Percentiles rank a stretch among this genome's conserved stretches.
phyloP scores from a whole-genome alignment of 2,888 invertebrate genomes.

The Noctua fimbriata region DNA sequence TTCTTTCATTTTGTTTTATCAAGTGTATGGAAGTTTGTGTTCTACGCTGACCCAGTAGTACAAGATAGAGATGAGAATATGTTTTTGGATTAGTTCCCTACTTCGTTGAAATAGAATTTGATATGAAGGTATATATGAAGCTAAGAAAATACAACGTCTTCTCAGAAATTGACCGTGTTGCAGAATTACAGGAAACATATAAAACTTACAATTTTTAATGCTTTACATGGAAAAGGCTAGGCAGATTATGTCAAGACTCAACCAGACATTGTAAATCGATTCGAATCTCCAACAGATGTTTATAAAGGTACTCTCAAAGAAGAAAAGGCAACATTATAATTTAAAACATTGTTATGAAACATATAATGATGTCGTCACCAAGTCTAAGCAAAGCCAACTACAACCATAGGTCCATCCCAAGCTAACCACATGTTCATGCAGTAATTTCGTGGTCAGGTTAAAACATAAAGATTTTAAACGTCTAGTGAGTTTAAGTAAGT shows the following conservation, averaged over 20 bases:
- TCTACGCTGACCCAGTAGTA: neutral
- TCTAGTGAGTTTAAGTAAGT: constrained; percentile 31
- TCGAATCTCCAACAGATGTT: neutral
- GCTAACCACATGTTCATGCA: constrained; percentile 10
- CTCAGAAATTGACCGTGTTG: neutral
- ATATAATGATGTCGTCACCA: constrained; percentile 14
- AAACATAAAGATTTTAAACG: constrained; percentile 26
- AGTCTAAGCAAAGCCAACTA: neutral
- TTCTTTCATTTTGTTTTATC: constrained; percentile 22
- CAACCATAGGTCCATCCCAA: constrained; percentile 25
- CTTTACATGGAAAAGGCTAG: neutral
- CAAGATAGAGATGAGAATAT: neutral
- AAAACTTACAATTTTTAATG: neutral
- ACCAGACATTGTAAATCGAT: neutral
- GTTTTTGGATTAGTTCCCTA: neutral
- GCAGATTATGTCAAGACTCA: neutral
- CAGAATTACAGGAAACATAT: neutral
- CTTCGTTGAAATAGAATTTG: neutral
- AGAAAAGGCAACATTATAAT: neutral
- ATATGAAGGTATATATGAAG: neutral
- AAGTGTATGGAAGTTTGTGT: neutral
- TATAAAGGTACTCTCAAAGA: neutral
- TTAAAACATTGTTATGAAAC: neutral
- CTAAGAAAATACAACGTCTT: neutral
- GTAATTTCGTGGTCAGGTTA: constrained; percentile 27